Base-by-base conservation (phyloP, 2,888 invertebrate genomes). In the Leucozona laternaria region DNA sequence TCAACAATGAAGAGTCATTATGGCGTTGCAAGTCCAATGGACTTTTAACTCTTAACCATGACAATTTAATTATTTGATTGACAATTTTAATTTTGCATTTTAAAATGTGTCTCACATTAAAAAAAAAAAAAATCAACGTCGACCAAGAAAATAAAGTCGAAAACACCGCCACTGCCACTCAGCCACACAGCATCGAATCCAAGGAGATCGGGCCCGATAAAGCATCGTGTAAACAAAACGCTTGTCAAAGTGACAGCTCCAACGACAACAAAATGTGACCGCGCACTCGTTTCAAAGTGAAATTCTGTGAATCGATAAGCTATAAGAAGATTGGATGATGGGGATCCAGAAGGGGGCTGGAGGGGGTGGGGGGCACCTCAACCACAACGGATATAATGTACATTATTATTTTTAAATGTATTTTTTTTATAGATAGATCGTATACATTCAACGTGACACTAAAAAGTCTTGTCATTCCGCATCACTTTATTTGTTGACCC, bases 51-150 rank as follows among this genome's bases (percentile, higher is more conserved):
- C 80, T 79, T 79, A 82, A 57, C 86, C 86, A 70, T 86, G 86
- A 86, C 86, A 81, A 79, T 86, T 75, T 86, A 86, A 86, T 86
- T 86, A 82, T 75, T 82, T 86, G 86, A 86, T 86, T 86, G 86
- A 86, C 86, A 86, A 86, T 86, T 86, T 82, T 86, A 86, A 86
- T 82, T 86, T 86, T 50, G 85, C 85, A 81, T 75, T 85, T 84
- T 48, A 66, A 48, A 62, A 55, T 70, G 64, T 31, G 25, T 37
- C 28, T 50, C 37, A 53, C 40, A 45, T 2, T 2, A 37, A 28
- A 64, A 28, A 64, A 64, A 43, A 25, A 25, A 62, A 43, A 43
- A 43, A 40, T 10, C 48, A 48, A 48, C 43, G n/a, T 11, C 71
- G 20, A 25, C 34, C 40, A 31, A 40, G 34, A 71, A 3, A 50